Conservation (phyloP, 2,113 vertebrate species). For the Apeltes quadracus region DNA sequence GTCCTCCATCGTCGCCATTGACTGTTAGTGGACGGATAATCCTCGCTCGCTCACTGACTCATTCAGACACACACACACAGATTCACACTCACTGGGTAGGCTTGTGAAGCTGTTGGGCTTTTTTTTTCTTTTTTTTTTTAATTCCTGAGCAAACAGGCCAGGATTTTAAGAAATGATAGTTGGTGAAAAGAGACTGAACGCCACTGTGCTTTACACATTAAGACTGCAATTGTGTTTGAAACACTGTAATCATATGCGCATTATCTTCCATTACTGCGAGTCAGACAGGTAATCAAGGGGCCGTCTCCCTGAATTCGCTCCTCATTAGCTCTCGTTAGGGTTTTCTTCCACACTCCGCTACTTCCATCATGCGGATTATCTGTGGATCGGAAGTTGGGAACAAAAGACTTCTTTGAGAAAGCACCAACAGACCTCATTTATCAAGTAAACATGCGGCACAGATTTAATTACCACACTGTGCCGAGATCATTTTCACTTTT, state of each 20-base stretch:
- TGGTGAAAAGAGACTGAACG: slow-evolving; percentile 1
- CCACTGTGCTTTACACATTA: neutral
- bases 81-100: neutral
- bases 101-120: slow-evolving; percentile 9
- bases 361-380: slow-evolving; percentile 60
- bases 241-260: slow-evolving; percentile 48
- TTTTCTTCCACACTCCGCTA: slow-evolving; percentile 52
- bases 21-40: slow-evolving; percentile 56
- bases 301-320: slow-evolving; percentile 57
- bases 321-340: slow-evolving; percentile 65
- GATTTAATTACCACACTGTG: slow-evolving; percentile 30
- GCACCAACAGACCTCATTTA: slow-evolving; percentile 40
- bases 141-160: neutral
- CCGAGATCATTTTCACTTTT: slow-evolving; percentile 32
- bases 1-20: slow-evolving; percentile 41
- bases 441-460: slow-evolving; percentile 21
- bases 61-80: neutral
- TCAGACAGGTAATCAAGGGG: slow-evolving; percentile 70
- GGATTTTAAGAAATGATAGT: slow-evolving; percentile 1
- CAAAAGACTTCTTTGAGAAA: slow-evolving; percentile 21
- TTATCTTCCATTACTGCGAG: slow-evolving; percentile 56
- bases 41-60: slow-evolving; percentile 20
- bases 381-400: slow-evolving; percentile 39
- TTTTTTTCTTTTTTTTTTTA: no score
- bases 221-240: slow-evolving; percentile 51